These are phyloP conservation scores for Tuta absoluta DNA, from an alignment of 2,888 invertebrate species.

Conservation along the genomic window DNA sequence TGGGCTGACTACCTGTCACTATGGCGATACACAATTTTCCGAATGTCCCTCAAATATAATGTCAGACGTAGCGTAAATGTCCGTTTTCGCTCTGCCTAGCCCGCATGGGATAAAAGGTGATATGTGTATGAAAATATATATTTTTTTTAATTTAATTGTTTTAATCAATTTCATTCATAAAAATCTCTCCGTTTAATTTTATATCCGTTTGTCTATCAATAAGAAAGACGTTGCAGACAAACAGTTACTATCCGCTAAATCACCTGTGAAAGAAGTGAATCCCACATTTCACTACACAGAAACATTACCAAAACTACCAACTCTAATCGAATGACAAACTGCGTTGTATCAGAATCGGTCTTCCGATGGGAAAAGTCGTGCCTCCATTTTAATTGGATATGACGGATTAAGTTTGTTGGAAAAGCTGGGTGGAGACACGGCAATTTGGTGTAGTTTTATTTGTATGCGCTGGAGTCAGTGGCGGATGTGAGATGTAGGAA, in stretches of 20 bases:
- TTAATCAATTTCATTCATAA: background rate
- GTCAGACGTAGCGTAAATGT: too few species aligned
- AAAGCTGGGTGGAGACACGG: constrained; percentile 65
- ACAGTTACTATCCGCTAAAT: constrained; percentile 1
- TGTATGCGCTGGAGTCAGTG: constrained; percentile 29
- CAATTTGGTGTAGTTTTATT: constrained; percentile 4
- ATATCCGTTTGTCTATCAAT: background rate
- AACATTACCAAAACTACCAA: constrained; percentile 5
- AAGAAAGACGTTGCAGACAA: background rate
- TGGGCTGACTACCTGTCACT: too few species aligned
- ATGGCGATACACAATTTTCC: too few species aligned
- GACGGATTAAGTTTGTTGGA: constrained; percentile 71
- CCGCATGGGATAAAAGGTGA: too few species aligned
- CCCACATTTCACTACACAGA: background rate
- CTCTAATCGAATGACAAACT: constrained; percentile 6
- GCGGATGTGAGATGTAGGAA: constrained; percentile 51
- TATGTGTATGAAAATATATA: too few species aligned
- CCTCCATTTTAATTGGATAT: constrained; percentile 71
- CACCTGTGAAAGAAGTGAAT: background rate
- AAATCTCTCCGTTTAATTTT: background rate
- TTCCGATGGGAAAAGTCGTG: constrained; percentile 62
- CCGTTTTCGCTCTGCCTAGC: too few species aligned
- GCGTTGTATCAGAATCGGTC: background rate
- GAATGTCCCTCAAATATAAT: too few species aligned
- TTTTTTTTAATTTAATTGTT: too few species aligned